Evolutionary conservation across 35 echinoderm and acorn worm genomes (phyloP).

Genomic region (Apostichopus japonicus): DNA sequence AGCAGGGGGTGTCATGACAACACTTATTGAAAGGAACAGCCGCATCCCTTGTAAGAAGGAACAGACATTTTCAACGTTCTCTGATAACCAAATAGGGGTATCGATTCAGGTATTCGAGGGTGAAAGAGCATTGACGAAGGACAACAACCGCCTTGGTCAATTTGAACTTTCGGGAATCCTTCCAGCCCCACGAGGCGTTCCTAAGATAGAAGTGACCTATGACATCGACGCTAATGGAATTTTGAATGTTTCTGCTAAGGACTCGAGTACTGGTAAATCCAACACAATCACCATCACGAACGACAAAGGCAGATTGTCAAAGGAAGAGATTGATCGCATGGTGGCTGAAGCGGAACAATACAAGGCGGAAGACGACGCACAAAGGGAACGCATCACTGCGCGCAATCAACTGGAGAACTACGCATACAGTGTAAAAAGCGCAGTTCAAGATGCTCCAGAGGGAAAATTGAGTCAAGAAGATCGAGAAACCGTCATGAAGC

Average conservation of each 20-base stretch:
- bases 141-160: conserved; percentile 72
- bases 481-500: conserved; percentile 38
- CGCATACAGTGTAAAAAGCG: conserved; percentile 56
- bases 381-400: conserved; percentile 42
- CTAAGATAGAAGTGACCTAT: conserved; percentile 74
- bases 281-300: conserved; percentile 77
- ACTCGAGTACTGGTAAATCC: conserved; percentile 62
- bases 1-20: conserved; percentile 64
- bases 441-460: conserved; percentile 56
- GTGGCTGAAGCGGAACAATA: conserved; percentile 55
- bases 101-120: conserved; percentile 79
- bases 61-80: conserved; percentile 67
- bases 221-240: conserved; percentile 87
- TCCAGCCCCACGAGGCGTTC: conserved; percentile 80
- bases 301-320: conserved; percentile 52
- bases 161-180: conserved; percentile 76
- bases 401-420: conserved; percentile 56
- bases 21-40: conserved; percentile 63
- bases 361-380: conserved; percentile 75
- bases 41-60: conserved; percentile 65
- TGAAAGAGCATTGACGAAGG: conserved; percentile 65
- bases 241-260: conserved; percentile 79
- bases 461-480: conserved; percentile 44
- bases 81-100: conserved; percentile 76
- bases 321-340: conserved; percentile 71